Evolutionary conservation across 1,140 invertebrate genomes (phyloP).

Genomic region (Trissolcus basalis): DNA sequence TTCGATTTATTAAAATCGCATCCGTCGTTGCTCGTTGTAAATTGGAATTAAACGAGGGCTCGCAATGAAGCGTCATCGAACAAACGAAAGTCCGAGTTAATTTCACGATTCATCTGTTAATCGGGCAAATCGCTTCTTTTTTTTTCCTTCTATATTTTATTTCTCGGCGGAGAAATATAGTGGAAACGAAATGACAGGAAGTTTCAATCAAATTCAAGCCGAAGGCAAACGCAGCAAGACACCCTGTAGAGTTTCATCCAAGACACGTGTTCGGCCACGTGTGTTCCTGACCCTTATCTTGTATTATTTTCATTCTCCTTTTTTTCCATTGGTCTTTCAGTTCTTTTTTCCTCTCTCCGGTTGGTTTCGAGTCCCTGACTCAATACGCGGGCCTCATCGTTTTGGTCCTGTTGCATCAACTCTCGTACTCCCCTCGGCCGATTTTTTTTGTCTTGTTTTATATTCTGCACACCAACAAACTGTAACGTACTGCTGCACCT

Average conservation of each 20-base stretch:
- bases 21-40: neutral
- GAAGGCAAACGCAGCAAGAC: constrained; percentile 46
- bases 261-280: constrained; percentile 73
- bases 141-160: constrained; percentile 4
- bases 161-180: constrained; percentile 1
- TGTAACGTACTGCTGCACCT: constrained; percentile 45
- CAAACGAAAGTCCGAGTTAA: neutral
- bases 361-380: constrained; percentile 58
- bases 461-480: constrained; percentile 28
- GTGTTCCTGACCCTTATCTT: constrained; percentile 62
- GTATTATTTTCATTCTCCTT: constrained; percentile 55
- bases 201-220: constrained; percentile 38
- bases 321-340: constrained; percentile 21
- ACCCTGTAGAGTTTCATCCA: constrained; percentile 58
- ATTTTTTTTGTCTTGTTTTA: constrained; percentile 28
- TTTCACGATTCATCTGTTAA: constrained; percentile 11
- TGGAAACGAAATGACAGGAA: constrained; percentile 34
- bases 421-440: neutral
- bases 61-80: neutral
- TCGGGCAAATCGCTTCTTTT: constrained; percentile 30
- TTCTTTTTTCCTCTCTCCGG: constrained; percentile 23
- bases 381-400: constrained; percentile 50
- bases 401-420: constrained; percentile 52
- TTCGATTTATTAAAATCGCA: neutral
- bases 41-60: neutral